These are phyloP conservation scores for Gandaritis pyraliata DNA, from an alignment of 2,888 invertebrate genomes.

Conservation along the genomic window DNA sequence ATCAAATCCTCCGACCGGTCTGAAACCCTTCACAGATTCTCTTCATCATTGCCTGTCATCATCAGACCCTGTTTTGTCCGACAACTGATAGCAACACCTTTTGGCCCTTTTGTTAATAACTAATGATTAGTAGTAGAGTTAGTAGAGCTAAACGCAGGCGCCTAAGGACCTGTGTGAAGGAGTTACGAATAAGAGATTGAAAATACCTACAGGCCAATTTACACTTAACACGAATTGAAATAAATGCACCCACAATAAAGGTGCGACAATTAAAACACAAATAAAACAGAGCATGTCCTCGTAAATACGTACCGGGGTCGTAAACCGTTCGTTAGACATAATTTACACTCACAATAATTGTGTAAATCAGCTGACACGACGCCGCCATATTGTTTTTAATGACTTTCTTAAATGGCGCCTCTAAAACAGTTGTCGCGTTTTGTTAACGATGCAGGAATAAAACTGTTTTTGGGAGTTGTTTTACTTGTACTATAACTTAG, in stretches of 20 bases:
- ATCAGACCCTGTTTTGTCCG: too few species aligned
- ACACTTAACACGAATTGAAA: slow-evolving; percentile 9
- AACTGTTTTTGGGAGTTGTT: slow-evolving; percentile 11
- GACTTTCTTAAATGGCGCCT: slow-evolving; percentile 40
- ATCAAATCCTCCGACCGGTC: too few species aligned
- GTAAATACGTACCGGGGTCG: slow-evolving; percentile 54
- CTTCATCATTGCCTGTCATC: too few species aligned
- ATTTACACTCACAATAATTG: slow-evolving; percentile 67
- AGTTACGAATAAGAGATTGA: too few species aligned
- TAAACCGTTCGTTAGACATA: slow-evolving; percentile 70
- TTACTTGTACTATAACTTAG: neutral
- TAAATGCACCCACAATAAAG: slow-evolving; percentile 30
- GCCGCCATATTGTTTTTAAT: slow-evolving; percentile 44
- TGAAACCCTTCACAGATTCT: too few species aligned
- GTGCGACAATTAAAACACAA: slow-evolving; percentile 34
- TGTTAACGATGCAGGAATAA: slow-evolving; percentile 35
- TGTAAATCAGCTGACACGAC: slow-evolving; percentile 53
- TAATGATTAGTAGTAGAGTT: too few species aligned
- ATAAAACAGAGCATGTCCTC: slow-evolving; percentile 40
- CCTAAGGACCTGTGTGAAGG: too few species aligned
- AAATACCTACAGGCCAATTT: neutral
- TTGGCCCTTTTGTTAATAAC: too few species aligned
- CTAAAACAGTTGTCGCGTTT: slow-evolving; percentile 40
- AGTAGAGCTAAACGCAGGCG: too few species aligned
- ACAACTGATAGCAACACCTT: too few species aligned